These are phyloP conservation scores for Phrynosoma blainvillii DNA, from an alignment of 2,113 vertebrate species.

Conservation along the genomic window DNA sequence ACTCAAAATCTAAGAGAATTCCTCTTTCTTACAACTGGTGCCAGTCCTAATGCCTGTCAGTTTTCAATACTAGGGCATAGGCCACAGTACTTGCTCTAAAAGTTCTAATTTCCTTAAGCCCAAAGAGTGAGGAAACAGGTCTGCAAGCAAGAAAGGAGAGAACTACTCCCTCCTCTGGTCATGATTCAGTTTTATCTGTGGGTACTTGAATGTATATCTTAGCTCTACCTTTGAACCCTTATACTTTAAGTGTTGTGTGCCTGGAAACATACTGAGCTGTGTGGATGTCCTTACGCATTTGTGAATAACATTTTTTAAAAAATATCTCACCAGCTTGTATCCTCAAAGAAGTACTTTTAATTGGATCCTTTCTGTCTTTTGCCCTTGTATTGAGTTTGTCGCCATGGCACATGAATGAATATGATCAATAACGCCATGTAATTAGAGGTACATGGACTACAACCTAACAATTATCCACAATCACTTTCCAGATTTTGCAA, in stretches of 20 bases:
- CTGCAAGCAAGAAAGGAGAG: too few species aligned
- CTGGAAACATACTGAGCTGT: background rate
- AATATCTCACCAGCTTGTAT: slow-evolving; percentile 58
- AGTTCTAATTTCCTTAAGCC: too few species aligned
- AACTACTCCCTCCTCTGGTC: too few species aligned
- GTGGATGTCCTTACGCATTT: slow-evolving; percentile 40
- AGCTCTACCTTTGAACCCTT: background rate
- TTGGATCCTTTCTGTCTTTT: slow-evolving; percentile 66
- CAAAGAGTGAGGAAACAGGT: too few species aligned
- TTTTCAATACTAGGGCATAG: too few species aligned
- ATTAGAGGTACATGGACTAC: slow-evolving; percentile 72
- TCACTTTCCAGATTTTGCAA: slow-evolving; percentile 73
- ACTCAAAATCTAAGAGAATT: too few species aligned
- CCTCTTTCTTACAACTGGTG: too few species aligned
- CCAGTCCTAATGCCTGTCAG: too few species aligned
- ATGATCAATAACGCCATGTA: slow-evolving; percentile 68
- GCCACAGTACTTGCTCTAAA: too few species aligned
- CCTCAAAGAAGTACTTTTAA: slow-evolving; percentile 60
- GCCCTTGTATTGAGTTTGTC: slow-evolving; percentile 58
- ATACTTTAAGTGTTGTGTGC: slow-evolving; percentile 5
- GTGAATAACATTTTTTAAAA: slow-evolving; percentile 51
- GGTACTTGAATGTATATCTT: background rate
- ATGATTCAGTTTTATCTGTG: too few species aligned
- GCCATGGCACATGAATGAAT: slow-evolving; percentile 60
- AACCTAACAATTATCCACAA: slow-evolving; percentile 72